phyloP scores from a whole-genome alignment of 92 coral and sea anemone genomes.

The Porites rus region DNA sequence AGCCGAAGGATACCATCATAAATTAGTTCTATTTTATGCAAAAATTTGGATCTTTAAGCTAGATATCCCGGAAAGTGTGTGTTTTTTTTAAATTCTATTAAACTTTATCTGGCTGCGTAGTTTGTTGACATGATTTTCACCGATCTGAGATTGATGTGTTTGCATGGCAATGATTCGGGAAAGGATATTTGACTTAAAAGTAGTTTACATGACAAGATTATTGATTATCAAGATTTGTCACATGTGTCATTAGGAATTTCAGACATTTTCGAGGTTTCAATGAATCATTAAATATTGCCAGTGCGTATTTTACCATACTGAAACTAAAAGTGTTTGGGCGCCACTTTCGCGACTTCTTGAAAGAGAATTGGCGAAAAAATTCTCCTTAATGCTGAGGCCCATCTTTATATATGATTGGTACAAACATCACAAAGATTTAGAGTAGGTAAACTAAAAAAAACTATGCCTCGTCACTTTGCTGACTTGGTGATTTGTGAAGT shows the following conservation, averaged over 20 bases:
- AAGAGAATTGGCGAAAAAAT: neutral
- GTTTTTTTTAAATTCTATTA: neutral
- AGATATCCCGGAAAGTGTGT: too few relatives aligned
- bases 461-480: neutral
- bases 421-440: neutral
- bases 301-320: neutral
- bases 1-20: too few relatives aligned
- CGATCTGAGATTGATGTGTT: neutral
- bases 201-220: neutral
- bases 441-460: neutral
- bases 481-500: neutral
- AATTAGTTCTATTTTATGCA: neutral
- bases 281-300: neutral
- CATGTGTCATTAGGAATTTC: neutral
- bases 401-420: neutral
- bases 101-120: neutral
- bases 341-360: neutral
- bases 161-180: neutral
- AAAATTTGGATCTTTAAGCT: neutral
- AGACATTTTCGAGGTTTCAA: neutral
- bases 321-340: neutral
- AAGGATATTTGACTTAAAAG: constrained; percentile 3
- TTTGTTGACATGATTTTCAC: neutral
- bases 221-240: neutral
- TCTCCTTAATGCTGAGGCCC: neutral